Conservation (phyloP, 2,888 invertebrate genomes). For the Patella depressa region DNA sequence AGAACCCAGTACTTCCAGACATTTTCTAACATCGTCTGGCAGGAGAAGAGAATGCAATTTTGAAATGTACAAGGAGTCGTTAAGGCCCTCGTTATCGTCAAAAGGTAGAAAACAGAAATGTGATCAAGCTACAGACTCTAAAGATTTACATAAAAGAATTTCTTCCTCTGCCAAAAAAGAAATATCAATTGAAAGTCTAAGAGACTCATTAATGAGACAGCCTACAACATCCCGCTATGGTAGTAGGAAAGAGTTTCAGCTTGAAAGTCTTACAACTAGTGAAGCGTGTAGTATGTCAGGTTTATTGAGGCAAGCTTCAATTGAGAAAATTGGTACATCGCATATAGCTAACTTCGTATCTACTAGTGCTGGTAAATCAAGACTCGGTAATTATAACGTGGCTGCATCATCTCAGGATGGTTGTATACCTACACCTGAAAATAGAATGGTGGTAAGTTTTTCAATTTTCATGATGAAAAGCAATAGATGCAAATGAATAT, state of each 20-base stretch:
- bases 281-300: slow-evolving; percentile 69
- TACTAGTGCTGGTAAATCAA: slow-evolving; percentile 63
- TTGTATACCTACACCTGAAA: slow-evolving; percentile 41
- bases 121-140: slow-evolving; percentile 25
- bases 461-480: too few species aligned
- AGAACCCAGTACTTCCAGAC: slow-evolving; percentile 30
- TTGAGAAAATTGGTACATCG: slow-evolving; percentile 67
- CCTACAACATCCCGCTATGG: slow-evolving; percentile 55
- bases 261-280: slow-evolving; percentile 66
- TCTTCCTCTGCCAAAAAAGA: slow-evolving; percentile 41
- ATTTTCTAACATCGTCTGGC: slow-evolving; percentile 21
- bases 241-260: slow-evolving; percentile 60
- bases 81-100: slow-evolving; percentile 36
- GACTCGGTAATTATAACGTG: slow-evolving; percentile 60
- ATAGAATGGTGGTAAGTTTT: too few species aligned
- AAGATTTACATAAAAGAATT: slow-evolving; percentile 26
- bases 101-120: slow-evolving; percentile 45
- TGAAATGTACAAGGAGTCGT: slow-evolving; percentile 51
- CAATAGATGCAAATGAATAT: too few species aligned
- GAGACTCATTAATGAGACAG: slow-evolving; percentile 44
- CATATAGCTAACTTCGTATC: slow-evolving; percentile 62
- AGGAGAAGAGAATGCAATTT: slow-evolving; percentile 48
- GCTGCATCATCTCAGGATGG: slow-evolving; percentile 54
- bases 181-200: slow-evolving; percentile 40
- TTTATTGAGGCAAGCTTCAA: slow-evolving; percentile 64